A percentile compares a stretch with the other conserved stretches of the same genome.
Conservation (phyloP, 2,113 vertebrate species). For the Thymallus thymallus region DNA sequence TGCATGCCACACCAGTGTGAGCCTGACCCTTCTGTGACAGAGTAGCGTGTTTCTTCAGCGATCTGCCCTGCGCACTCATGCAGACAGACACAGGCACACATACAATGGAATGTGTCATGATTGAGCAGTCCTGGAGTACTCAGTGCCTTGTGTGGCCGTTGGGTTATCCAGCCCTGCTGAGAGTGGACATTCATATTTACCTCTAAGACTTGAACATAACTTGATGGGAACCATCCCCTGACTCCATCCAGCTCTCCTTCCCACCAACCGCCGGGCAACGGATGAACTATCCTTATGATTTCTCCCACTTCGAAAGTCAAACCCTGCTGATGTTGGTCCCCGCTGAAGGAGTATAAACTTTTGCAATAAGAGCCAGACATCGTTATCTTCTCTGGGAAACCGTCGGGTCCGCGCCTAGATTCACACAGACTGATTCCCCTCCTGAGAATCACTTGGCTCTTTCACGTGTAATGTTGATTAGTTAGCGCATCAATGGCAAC, state of each 20-base stretch:
- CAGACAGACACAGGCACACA: slow-evolving; percentile 6
- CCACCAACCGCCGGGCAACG: slow-evolving; percentile 92
- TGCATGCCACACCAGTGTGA: neutral
- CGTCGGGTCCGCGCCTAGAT: neutral
- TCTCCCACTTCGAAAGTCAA: slow-evolving; percentile 89
- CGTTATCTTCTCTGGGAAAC: slow-evolving; percentile 12
- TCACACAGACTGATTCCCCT: neutral
- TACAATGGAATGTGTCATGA: slow-evolving; percentile 59
- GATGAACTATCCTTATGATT: slow-evolving; percentile 84
- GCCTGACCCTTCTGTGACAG: slow-evolving; percentile 16
- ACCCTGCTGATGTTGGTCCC: slow-evolving; percentile 88
- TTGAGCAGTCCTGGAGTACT: slow-evolving; percentile 55
- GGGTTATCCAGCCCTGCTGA: neutral
- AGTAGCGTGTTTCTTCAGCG: slow-evolving; percentile 4
- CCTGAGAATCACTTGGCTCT: neutral
- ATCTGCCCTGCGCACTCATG: slow-evolving; percentile 25
- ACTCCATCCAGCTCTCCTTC: slow-evolving; percentile 92
- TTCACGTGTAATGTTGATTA: neutral
- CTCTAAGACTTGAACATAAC: slow-evolving; percentile 92
- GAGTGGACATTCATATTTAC: slow-evolving; percentile 65
- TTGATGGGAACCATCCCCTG: slow-evolving; percentile 93
- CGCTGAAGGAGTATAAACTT: slow-evolving; percentile 89
- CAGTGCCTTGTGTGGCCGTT: neutral
- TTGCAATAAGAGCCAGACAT: slow-evolving; percentile 80
- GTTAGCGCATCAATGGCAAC: neutral